Percentiles rank a stretch among this genome's conserved stretches.
These are phyloP conservation scores for Chitala chitala DNA, from an alignment of 2,113 vertebrate genomes.

Conservation along the genomic window DNA sequence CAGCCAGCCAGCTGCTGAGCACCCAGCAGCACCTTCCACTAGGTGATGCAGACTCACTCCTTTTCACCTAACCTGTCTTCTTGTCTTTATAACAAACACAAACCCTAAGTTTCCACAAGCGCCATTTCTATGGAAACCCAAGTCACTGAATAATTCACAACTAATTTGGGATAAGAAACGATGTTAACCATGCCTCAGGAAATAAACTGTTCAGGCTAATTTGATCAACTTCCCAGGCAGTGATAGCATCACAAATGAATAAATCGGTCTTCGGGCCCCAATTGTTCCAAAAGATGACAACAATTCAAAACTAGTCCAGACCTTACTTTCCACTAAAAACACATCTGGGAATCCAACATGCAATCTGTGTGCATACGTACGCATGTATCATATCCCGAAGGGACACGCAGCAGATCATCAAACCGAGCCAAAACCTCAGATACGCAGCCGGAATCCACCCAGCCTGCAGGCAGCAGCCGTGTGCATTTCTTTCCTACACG, in stretches of 20 bases:
- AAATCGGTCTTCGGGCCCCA: not conserved
- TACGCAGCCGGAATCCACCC: not conserved
- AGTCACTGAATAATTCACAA: constrained; percentile 41
- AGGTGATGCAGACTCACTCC: not conserved
- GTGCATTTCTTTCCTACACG: too few relatives aligned
- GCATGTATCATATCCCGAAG: not conserved
- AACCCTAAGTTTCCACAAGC: constrained; percentile 34
- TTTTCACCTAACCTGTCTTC: too few relatives aligned
- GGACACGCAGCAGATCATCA: not conserved
- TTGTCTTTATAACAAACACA: too few relatives aligned
- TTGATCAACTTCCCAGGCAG: not conserved
- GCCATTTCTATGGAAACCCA: constrained; percentile 41
- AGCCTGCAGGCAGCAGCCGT: not conserved
- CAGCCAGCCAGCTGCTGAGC: not conserved
- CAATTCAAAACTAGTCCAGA: not conserved
- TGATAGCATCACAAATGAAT: not conserved
- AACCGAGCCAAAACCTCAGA: not conserved
- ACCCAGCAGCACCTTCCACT: not conserved
- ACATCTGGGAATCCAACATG: not conserved
- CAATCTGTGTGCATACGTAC: not conserved
- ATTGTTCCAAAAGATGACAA: not conserved
- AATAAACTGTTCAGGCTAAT: constrained; percentile 13
- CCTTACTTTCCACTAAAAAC: not conserved
- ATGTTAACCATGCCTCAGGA: constrained; percentile 39
- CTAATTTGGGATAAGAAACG: constrained; percentile 32